Evolutionary conservation across 2,888 invertebrate species (phyloP).

Genomic region (Ichneumoninae sp.): DNA sequence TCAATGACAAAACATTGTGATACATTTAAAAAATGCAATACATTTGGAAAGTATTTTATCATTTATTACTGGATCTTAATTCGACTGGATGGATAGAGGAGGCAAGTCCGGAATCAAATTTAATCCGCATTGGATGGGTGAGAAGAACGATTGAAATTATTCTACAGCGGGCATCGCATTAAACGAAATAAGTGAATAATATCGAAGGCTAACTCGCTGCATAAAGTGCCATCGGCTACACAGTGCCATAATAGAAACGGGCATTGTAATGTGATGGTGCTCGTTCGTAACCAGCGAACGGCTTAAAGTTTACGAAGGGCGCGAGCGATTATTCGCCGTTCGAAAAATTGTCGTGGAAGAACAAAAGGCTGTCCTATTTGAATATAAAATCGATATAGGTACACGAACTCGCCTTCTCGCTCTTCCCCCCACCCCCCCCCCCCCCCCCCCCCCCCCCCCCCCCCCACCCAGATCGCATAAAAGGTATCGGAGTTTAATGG

Average conservation of each 20-base stretch:
- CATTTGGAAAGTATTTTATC: not conserved
- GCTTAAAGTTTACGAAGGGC: slow-evolving; percentile 64
- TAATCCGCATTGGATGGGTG: not conserved
- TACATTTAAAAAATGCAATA: not conserved
- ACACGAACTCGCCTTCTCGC: slow-evolving; percentile 57
- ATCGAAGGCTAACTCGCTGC: slow-evolving; percentile 10
- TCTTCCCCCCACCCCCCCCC: slow-evolving; percentile 10
- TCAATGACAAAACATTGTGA: not conserved
- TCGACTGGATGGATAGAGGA: not conserved
- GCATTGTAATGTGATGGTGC: slow-evolving; percentile 59
- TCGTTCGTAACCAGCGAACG: slow-evolving; percentile 49
- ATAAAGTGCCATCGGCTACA: slow-evolving; percentile 48
- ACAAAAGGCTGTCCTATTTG: slow-evolving; percentile 82
- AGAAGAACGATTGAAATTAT: not conserved
- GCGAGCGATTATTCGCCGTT: slow-evolving; percentile 73
- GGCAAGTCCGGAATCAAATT: not conserved
- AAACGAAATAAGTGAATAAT: slow-evolving; percentile 9
- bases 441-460: slow-evolving; percentile 10
- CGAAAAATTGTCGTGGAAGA: slow-evolving; percentile 78
- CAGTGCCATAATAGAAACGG: slow-evolving; percentile 46
- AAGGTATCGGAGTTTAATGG: slow-evolving; percentile 80
- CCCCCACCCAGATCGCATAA: slow-evolving; percentile 80
- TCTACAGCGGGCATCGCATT: not conserved
- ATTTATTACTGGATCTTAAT: not conserved
- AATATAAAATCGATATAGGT: slow-evolving; percentile 83